Base-by-base conservation (phyloP, 1,140 invertebrate species). In the Drosophila orena region DNA sequence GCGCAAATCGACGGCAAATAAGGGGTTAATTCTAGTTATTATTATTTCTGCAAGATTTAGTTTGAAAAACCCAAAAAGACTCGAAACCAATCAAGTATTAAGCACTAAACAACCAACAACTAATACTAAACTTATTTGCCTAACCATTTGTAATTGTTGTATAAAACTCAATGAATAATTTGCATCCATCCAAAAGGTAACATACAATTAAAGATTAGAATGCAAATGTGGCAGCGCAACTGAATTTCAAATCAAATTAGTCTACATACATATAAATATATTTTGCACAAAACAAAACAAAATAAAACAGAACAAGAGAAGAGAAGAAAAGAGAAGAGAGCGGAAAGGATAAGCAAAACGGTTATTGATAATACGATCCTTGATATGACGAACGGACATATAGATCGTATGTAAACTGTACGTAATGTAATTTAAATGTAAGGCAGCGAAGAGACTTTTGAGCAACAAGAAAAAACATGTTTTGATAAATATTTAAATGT, bases 81-180 rank as follows among this genome's bases (percentile, higher is more conserved):
- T 91, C 90, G 86, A 91, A 91, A 91, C 90, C 90, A 91, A 84
- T 84, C 85, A 91, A 91, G 90, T 91, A 91, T 91, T 91, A 91
- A 91, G 84, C 79, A 90, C 74, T 76, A 73, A 80, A 90, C 49
- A 79, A 81, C 57, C 59, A 64, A 62, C 46, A 58, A 71, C 65
- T 52, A 60, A 50, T 71, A 89, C 66, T 73, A 54, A 79, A 79
- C 79, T 49, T 55, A 73, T 86, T 81, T 85, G 81, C 78, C 79
- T 84, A 79, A 57, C 74, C 77, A 84, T 83, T 84, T 83, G 55
- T 62, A 86, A 84, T 85, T 79, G 60, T 81, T 81, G 81, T 86
- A 75, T 72, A 71, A 88, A 75, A 78, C 61, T 59, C 69, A 77
- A 56, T 68, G 65, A 83, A 83, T 83, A 56, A 83, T 81, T 81